Percentiles rank a stretch among this genome's conserved stretches.
phyloP scores from a whole-genome alignment of 2,888 invertebrate genomes.

The Sycophila texana region DNA sequence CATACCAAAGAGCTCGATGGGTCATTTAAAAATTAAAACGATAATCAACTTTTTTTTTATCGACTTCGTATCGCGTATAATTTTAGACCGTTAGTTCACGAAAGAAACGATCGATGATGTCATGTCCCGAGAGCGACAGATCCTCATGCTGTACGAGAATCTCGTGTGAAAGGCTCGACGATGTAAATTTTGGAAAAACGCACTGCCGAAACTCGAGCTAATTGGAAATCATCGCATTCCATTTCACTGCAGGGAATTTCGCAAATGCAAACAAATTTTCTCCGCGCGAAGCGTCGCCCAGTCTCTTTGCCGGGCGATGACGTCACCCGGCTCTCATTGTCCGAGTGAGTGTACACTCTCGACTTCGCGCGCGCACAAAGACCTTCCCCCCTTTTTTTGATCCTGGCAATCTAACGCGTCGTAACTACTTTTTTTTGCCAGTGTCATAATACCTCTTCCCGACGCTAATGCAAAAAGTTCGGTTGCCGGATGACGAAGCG shows the following conservation, averaged over 20 bases:
- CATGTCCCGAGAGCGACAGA: background rate
- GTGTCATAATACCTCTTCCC: background rate
- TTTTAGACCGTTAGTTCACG: slow-evolving; percentile 2
- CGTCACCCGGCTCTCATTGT: slow-evolving; percentile 6
- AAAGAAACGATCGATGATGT: slow-evolving; percentile 4
- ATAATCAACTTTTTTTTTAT: background rate
- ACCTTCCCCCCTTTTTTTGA: background rate
- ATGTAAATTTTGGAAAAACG: background rate
- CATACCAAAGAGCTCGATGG: too few species aligned
- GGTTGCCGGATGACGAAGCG: too few species aligned
- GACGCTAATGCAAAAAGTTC: background rate
- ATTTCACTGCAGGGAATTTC: background rate
- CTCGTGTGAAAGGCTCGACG: background rate
- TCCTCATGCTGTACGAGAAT: background rate
- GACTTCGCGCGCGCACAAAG: background rate
- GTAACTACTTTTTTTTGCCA: slow-evolving; percentile 4
- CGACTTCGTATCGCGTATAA: background rate
- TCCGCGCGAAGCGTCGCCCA: background rate
- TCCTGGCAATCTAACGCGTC: background rate
- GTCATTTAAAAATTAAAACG: too few species aligned
- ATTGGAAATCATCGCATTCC: background rate
- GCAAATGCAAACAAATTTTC: background rate
- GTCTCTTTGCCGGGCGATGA: background rate
- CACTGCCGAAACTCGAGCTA: too few species aligned
- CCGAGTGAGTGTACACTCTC: background rate